A percentile compares a stretch with the other conserved stretches of the same genome.
These are phyloP conservation scores for Nipponia nippon DNA, from an alignment of 2,113 vertebrate genomes.

Conservation along the genomic window DNA sequence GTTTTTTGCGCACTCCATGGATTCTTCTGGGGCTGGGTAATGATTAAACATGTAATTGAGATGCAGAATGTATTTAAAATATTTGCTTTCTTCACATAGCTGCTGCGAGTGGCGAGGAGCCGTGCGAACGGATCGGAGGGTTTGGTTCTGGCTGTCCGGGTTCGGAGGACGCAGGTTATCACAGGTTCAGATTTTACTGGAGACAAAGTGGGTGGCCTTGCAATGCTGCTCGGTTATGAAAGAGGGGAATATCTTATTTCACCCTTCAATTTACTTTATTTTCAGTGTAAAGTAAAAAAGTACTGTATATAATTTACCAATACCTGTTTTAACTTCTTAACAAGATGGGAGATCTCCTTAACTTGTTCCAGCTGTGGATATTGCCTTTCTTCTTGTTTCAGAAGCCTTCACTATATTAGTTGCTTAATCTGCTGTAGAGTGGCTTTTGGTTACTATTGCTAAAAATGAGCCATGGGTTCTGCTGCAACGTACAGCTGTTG, in stretches of 20 bases:
- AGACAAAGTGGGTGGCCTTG: background rate
- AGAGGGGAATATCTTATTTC: background rate
- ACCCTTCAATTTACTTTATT: background rate
- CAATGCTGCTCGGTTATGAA: background rate
- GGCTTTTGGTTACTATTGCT: background rate
- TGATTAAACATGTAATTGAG: background rate
- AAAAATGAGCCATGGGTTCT: background rate
- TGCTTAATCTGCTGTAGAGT: background rate
- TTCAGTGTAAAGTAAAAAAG: background rate
- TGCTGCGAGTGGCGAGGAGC: background rate
- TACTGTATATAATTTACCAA: background rate
- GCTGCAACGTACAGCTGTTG: rapidly evolving
- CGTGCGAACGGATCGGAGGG: background rate
- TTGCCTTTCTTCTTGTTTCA: slow-evolving; percentile 9
- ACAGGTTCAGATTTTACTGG: background rate
- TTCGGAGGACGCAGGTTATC: rapidly evolving
- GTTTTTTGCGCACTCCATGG: background rate
- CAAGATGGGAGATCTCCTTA: background rate
- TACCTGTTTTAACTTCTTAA: background rate
- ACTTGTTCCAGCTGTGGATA: background rate
- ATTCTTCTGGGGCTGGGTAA: background rate
- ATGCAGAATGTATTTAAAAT: background rate
- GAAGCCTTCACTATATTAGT: background rate
- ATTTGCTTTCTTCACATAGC: background rate
- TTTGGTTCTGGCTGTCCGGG: background rate